These are phyloP conservation scores for Steinernema carpocapsae DNA, from an alignment of 2,888 invertebrate species.

Conservation along the genomic window DNA sequence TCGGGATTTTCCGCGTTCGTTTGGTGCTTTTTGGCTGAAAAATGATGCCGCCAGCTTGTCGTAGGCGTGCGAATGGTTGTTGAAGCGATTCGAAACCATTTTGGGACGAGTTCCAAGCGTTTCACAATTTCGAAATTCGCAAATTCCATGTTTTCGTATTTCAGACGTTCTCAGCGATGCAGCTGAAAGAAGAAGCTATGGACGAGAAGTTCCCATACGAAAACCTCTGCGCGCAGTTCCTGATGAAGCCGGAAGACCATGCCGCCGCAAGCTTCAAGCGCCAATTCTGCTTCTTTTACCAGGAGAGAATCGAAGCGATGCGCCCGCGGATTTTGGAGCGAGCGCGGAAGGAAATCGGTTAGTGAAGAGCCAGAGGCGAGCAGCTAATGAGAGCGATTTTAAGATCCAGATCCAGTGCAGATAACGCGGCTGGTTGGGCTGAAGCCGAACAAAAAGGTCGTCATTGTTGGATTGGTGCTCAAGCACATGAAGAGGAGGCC, in stretches of 20 bases:
- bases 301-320: background rate
- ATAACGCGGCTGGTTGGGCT: background rate
- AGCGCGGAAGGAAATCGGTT: conserved; percentile 12
- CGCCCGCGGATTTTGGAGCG: background rate
- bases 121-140: no score
- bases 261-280: background rate
- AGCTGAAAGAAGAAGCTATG: no score
- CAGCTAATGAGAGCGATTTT: background rate
- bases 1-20: no score
- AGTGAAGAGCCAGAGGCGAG: no score
- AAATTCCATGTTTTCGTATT: no score
- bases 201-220: background rate
- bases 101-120: no score
- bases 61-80: no score
- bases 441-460: background rate
- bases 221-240: background rate
- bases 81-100: no score
- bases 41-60: no score
- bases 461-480: conserved; percentile 9
- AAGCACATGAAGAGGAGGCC: conserved; percentile 26
- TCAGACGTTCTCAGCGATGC: no score
- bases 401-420: no score
- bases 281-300: conserved; percentile 17
- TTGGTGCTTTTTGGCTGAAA: no score
- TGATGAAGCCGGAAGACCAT: background rate